Percentiles rank a stretch among this genome's conserved stretches.
Conservation (phyloP, 2,797 vertebrate species). For the Microcaecilia unicolor region DNA sequence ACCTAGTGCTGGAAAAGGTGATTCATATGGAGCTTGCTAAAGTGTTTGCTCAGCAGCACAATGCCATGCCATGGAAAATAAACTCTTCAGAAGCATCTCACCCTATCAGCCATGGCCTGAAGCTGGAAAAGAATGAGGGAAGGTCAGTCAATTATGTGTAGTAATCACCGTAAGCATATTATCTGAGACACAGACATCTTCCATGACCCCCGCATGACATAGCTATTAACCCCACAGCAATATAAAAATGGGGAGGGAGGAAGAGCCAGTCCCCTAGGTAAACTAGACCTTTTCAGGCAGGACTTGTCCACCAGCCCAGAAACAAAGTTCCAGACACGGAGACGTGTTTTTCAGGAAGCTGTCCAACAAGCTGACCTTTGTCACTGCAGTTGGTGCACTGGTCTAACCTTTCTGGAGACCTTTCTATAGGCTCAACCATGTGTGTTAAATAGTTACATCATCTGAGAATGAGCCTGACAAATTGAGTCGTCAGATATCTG, state of each 20-base stretch:
- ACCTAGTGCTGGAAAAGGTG: constrained; percentile 60
- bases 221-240: constrained; percentile 78
- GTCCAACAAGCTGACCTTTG: constrained; percentile 28
- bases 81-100: constrained; percentile 63
- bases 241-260: constrained; percentile 66
- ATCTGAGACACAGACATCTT: constrained; percentile 89
- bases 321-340: constrained; percentile 21
- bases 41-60: constrained; percentile 87
- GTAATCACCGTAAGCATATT: constrained; percentile 89
- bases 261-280: constrained; percentile 51
- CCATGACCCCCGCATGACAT: constrained; percentile 84
- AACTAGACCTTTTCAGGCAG: constrained; percentile 57
- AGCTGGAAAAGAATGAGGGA: constrained; percentile 71
- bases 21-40: constrained; percentile 85
- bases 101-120: constrained; percentile 69
- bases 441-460: constrained; percentile 68
- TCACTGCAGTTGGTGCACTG: not conserved
- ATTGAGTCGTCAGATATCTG: constrained; percentile 39
- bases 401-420: constrained; percentile 35
- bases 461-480: constrained; percentile 46
- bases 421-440: constrained; percentile 63
- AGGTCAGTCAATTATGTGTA: constrained; percentile 93
- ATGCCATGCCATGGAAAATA: constrained; percentile 73
- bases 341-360: constrained; percentile 40
- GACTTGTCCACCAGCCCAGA: constrained; percentile 50